Base-by-base conservation (phyloP, 2,888 invertebrate genomes). In the Caenorhabditis sp. region DNA sequence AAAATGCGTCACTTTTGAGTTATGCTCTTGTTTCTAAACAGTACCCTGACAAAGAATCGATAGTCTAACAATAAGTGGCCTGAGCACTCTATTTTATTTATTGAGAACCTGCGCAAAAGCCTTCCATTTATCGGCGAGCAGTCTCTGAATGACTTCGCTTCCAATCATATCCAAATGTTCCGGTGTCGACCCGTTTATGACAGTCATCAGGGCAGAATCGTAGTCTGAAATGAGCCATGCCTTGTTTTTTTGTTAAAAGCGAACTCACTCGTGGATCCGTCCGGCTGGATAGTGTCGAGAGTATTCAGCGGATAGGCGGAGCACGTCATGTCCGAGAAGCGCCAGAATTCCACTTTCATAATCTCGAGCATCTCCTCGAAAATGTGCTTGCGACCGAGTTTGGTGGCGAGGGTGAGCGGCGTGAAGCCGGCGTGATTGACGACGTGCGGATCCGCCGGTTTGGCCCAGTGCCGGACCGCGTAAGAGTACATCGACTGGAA, bases 81-180 rank as follows among this genome's bases (percentile, higher is more conserved):
- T n/a, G n/a, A n/a, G n/a, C n/a, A n/a, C n/a, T n/a, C n/a, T n/a
- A n/a, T n/a, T n/a, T n/a, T n/a, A n/a, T n/a, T n/a, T n/a, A n/a
- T n/a, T n/a, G n/a, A 15, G 13, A 30, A 63, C 63, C 53, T 94
- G 93, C 26, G 96, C 99, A 91, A 96, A 99, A 0, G 96, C 96
- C 90, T 98, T 97, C 99, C 99, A 99, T 90, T 99, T 99, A 90
- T 99, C 98, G 90, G 97, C 97, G 17, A 99, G 92, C 53, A 99
- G 91, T 87, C 96, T 93, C 89, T 97, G 96, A 88, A 99, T 97
- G 66, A 99, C 98, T 30, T 98, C 98, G 52, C 97, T 96, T 89
- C 96, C 96, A 87, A 99, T 91, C 97, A 99, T 99, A 89, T 98
- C 96, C 89, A 99, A 92, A 92, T 99, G 99, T 87, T 95, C 97